phyloP scores from a whole-genome alignment of 2,888 invertebrate genomes.

The Coleophora deauratella region DNA sequence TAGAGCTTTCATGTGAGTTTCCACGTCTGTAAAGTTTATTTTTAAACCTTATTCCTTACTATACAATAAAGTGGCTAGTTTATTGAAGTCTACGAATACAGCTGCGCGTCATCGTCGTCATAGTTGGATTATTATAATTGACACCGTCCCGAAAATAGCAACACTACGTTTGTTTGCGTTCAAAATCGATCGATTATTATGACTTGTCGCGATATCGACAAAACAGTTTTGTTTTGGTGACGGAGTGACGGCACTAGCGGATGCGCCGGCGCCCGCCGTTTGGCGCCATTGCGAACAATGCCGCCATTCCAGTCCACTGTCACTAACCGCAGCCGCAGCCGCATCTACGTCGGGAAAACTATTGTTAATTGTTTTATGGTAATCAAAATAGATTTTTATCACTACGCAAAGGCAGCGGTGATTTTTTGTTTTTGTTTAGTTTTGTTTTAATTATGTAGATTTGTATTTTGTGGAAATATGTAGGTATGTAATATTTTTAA shows the following conservation, averaged over 20 bases:
- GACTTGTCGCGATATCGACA: conserved; percentile 36
- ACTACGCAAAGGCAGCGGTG: neutral
- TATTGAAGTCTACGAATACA: too few relatives aligned
- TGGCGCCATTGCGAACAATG: conserved; percentile 58
- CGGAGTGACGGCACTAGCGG: conserved; percentile 59
- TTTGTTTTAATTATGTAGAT: too few relatives aligned
- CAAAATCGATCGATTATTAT: conserved; percentile 37
- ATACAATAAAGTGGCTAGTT: too few relatives aligned
- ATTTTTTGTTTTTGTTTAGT: too few relatives aligned
- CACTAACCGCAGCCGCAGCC: conserved; percentile 15
- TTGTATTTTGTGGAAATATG: too few relatives aligned
- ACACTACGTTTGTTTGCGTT: conserved; percentile 27
- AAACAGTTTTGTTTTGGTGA: conserved; percentile 18
- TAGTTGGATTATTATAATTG: conserved; percentile 11
- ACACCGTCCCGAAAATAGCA: conserved; percentile 20
- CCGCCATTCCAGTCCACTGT: conserved; percentile 45
- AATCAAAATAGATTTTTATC: conserved; percentile 28
- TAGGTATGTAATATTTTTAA: too few relatives aligned
- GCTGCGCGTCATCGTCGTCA: neutral
- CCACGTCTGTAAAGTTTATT: too few relatives aligned
- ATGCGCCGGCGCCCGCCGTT: conserved; percentile 53
- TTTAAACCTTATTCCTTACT: too few relatives aligned
- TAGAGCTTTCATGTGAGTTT: too few relatives aligned
- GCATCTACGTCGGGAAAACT: conserved; percentile 40
- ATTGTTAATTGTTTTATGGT: conserved; percentile 58